Evolutionary conservation across 1,140 invertebrate species (phyloP).

Genomic region (Lepidurus packardi): DNA sequence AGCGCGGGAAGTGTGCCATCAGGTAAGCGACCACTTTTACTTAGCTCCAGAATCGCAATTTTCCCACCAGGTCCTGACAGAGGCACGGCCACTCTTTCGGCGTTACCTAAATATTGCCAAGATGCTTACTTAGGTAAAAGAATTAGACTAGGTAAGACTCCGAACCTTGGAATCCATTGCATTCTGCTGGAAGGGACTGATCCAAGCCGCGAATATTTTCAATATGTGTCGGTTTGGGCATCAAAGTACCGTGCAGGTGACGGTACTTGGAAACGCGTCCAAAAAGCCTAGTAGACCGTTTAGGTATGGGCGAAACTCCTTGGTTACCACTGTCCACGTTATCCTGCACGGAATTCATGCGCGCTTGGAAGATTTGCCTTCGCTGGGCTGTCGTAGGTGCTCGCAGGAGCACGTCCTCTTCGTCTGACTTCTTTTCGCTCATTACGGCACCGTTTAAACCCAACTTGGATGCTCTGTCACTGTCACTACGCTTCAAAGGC

Average conservation of each 20-base stretch:
- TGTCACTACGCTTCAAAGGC: constrained; percentile 27
- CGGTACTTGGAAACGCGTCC: constrained; percentile 87
- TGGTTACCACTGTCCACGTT: constrained; percentile 39
- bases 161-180: constrained; percentile 82
- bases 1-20: constrained; percentile 78
- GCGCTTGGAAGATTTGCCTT: constrained; percentile 32
- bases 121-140: not conserved
- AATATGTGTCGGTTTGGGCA: constrained; percentile 83
- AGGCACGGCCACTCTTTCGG: constrained; percentile 75
- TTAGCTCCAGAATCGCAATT: constrained; percentile 78
- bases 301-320: constrained; percentile 53
- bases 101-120: constrained; percentile 60
- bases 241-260: constrained; percentile 81
- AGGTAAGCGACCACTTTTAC: constrained; percentile 65
- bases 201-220: constrained; percentile 87
- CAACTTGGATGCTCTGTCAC: constrained; percentile 18
- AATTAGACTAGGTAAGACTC: constrained; percentile 24
- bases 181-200: constrained; percentile 84
- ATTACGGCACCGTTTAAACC: not conserved
- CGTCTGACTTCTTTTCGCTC: constrained; percentile 26
- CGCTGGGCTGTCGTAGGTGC: constrained; percentile 31
- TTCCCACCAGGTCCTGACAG: constrained; percentile 81
- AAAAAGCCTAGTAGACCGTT: constrained; percentile 78
- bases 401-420: constrained; percentile 30
- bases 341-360: constrained; percentile 33